Conservation (phyloP, 2,113 vertebrate genomes). For the Gopherus evgoodei region DNA sequence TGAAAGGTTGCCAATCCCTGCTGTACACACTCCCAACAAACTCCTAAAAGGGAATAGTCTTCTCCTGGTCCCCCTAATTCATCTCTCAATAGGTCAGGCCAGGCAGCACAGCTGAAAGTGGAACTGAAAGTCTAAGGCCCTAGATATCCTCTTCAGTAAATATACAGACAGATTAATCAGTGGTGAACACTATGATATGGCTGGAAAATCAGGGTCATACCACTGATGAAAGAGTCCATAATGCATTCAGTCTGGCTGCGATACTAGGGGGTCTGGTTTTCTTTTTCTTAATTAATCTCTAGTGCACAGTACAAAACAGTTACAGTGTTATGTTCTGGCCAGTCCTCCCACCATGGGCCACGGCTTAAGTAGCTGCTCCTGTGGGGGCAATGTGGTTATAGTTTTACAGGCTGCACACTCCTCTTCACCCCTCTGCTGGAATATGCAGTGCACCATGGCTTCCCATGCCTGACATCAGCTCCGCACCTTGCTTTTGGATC, state of each 20-base stretch:
- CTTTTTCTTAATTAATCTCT: background rate
- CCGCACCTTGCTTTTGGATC: background rate
- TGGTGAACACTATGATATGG: background rate
- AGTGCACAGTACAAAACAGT: rapidly evolving
- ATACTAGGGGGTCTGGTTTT: background rate
- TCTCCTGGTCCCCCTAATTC: background rate
- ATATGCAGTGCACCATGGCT: background rate
- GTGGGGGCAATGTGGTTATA: background rate
- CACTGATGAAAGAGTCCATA: background rate
- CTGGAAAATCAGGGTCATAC: background rate
- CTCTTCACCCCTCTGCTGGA: background rate
- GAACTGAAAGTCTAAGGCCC: background rate
- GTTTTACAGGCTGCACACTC: background rate
- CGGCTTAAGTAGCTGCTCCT: background rate
- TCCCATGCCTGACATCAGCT: background rate
- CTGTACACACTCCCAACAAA: background rate
- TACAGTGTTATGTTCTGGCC: background rate
- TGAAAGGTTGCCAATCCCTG: too few species aligned
- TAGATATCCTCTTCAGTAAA: background rate
- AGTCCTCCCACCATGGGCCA: background rate
- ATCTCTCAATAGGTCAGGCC: background rate
- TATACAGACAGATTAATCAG: background rate
- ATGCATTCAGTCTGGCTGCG: background rate
- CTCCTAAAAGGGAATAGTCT: background rate
- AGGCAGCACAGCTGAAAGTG: background rate